Evolutionary conservation across 2,797 vertebrate species (phyloP), one percentile per base, ranked within the genome.

Genomic region (Coilia nasus): DNA sequence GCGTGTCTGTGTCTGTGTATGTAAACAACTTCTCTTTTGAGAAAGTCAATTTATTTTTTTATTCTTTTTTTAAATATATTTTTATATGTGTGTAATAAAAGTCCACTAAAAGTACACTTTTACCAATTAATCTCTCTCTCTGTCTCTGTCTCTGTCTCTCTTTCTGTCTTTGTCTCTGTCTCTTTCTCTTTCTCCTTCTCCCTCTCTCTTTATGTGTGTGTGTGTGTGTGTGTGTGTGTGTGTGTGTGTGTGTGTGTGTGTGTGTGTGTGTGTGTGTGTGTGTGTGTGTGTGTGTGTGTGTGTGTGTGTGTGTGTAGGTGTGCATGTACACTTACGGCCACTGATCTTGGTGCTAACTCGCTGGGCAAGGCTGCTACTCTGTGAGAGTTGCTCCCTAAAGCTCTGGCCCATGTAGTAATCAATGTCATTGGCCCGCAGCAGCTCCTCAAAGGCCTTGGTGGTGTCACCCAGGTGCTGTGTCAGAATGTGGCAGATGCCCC

Each of bases 371-470:
- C 97, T 95, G 0, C 92, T 94, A 86, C 96, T 97, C 91, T 97
- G 96, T 17, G 96, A 93, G 35, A 99, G 93, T 83, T 98, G 97
- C 89, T 99, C 96, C 50, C 97, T 94, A 86, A 99, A 98, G 91
- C 96, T 97, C 94, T 98, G 97, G 6, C 98, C 97, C 96, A 98
- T 95, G 93, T 98, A 98, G 92, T 99, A 99, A 91, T 99, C 98
- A 0, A 99, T 96, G 85, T 99, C 97, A 0, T 97, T 98, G 90
- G 97, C 96, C 0, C 96, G 94, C 21, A 99, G 96, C 15, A 99
- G 96, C 88, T 98, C 97, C 93, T 99, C 98, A 0, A 99, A 99
- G 84, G 97, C 96, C 90, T 95, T 97, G 80, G 97, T 96, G 71
- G 96, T 97, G 0, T 98, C 96, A 0, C 92, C 95, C 54, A 98